These are phyloP conservation scores for Lepus townsendii DNA, from an alignment of 2,797 vertebrate species.

Conservation along the genomic window DNA sequence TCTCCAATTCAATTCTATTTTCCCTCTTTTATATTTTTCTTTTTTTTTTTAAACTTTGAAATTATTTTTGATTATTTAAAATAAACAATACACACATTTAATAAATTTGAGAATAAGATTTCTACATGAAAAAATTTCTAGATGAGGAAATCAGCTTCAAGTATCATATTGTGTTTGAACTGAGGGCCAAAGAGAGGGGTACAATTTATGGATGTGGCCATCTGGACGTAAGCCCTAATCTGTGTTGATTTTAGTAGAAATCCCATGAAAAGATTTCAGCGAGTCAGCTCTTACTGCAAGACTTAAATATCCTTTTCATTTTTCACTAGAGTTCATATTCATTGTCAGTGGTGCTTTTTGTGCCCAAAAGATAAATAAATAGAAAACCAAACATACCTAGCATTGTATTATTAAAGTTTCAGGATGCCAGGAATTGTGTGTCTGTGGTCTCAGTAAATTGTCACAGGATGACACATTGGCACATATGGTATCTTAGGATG, in stretches of 20 bases:
- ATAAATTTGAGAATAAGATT: background rate
- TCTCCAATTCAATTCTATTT: background rate
- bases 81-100: background rate
- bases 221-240: background rate
- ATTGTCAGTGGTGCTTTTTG: background rate
- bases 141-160: background rate
- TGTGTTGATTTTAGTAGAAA: background rate
- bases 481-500: background rate
- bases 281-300: background rate
- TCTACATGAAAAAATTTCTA: background rate
- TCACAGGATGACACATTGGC: background rate
- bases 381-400: background rate
- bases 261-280: background rate
- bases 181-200: background rate
- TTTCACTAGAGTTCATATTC: background rate
- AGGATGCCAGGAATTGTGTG: background rate
- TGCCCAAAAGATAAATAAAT: background rate
- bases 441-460: background rate
- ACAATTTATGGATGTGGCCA: background rate
- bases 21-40: background rate
- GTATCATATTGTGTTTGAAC: slow-evolving; percentile 5
- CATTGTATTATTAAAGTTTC: background rate
- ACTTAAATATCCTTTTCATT: background rate
- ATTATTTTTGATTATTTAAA: slow-evolving; percentile 44
- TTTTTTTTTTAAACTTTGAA: background rate